Conservation (phyloP, 2,888 invertebrate genomes). For the Chloroclystis v-ata region DNA sequence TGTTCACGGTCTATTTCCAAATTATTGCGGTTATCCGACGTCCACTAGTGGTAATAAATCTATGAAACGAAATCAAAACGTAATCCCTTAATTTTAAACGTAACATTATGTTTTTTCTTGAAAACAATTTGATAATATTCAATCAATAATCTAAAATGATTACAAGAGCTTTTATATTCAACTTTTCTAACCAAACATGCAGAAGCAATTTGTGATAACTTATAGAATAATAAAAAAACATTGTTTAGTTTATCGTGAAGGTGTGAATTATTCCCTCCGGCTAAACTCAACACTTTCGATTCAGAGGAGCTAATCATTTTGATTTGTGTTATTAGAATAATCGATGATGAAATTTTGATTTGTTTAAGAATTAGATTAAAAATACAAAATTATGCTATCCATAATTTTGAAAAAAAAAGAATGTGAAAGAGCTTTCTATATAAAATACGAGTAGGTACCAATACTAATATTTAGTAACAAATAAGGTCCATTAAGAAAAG, state of each 20-base stretch:
- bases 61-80: too few species aligned
- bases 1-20: too few species aligned
- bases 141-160: slow-evolving; percentile 9
- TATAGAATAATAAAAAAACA: slow-evolving; percentile 1
- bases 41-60: too few species aligned
- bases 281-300: slow-evolving; percentile 46
- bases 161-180: slow-evolving; percentile 3
- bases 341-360: slow-evolving; percentile 29
- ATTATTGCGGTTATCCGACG: too few species aligned
- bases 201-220: slow-evolving; percentile 4
- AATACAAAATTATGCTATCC: neutral
- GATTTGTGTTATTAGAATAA: slow-evolving; percentile 40
- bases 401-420: neutral
- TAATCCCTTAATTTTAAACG: too few species aligned
- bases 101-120: slow-evolving; percentile 10
- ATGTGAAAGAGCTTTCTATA: neutral
- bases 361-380: slow-evolving; percentile 3
- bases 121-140: slow-evolving; percentile 2
- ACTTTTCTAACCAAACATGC: slow-evolving; percentile 7
- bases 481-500: too few species aligned
- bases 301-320: slow-evolving; percentile 32
- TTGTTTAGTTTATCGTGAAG: slow-evolving; percentile 11
- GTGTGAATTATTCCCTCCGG: slow-evolving; percentile 41
- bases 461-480: too few species aligned
- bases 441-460: too few species aligned